Base-by-base conservation (phyloP, 1,140 invertebrate genomes). In the Papilio aristodemus region DNA sequence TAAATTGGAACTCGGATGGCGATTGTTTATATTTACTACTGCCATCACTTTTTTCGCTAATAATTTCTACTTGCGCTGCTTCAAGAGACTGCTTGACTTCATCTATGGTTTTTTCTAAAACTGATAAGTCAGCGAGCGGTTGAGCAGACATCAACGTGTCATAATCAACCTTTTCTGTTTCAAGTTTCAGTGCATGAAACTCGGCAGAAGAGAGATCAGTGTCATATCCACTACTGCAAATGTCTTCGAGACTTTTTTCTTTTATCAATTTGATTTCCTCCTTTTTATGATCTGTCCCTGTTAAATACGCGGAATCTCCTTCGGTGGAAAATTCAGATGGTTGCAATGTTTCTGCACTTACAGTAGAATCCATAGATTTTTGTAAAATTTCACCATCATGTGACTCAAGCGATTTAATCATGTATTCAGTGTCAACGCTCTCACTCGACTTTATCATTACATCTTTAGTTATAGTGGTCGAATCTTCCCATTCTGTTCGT, bases 1-100 rank as follows among this genome's bases (percentile, higher is more conserved):
- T 94, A 57, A 95, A 94, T 75, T 95, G 94, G 78, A 95, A 95
- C 84, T 95, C 95, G 2, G 94, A 95, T 22, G 94, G 94, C 0
- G 94, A 95, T 73, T 95, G 94, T 81, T 95, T 94, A 41, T 92
- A 91, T 79, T 91, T 92, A 64, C 85, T 92, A 74, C 85, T 92
- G n/a, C 90, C 86, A 68, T 94, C 84, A 91, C 81, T 90, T 85
- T 93, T 92, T 76, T 94, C 94, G 77, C 94, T 93, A 68, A 95
- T 94, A 17, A 94, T 91, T 86, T 94, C 93, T 59, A 93, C 93
- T 74, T 94, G 94, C 0, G 93, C 94, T 10, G 93, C 93, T 80
- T 95, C 94, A 39, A 94, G 81, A 10, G 94, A 94, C 78, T 95
- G 94, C 70, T 95, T 94, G 11, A 95, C 93, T 91, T 95, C 94